Evolutionary conservation across 1,140 invertebrate genomes (phyloP).

Genomic region (Drosophila bifasciata): DNA sequence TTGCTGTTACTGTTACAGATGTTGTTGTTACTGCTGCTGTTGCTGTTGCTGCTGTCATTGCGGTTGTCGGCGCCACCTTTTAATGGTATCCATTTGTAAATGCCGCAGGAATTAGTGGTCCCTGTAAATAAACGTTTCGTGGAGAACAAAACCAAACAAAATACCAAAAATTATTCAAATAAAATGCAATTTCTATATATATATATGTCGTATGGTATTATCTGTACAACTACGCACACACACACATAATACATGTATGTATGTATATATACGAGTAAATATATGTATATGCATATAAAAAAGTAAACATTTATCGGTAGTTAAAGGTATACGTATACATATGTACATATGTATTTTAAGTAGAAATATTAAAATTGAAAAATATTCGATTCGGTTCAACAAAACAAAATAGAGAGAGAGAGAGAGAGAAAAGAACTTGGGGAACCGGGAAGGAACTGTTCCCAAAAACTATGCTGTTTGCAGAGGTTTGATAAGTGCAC

Average conservation of each 20-base stretch:
- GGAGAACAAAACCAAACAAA: constrained; percentile 75
- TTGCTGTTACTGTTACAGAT: constrained; percentile 35
- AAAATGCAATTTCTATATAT: constrained; percentile 55
- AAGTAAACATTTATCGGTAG: constrained; percentile 58
- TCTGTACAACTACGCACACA: constrained; percentile 63
- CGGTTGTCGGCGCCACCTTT: constrained; percentile 85
- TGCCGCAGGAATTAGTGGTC: constrained; percentile 95
- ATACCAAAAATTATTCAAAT: constrained; percentile 78
- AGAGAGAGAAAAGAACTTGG: not conserved
- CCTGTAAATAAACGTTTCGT: constrained; percentile 86
- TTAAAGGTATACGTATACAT: constrained; percentile 20
- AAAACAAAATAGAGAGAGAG: constrained; percentile 14
- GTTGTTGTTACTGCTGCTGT: constrained; percentile 36
- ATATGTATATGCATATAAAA: constrained; percentile 43
- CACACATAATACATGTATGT: constrained; percentile 28
- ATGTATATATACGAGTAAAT: constrained; percentile 45
- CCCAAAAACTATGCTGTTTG: constrained; percentile 9
- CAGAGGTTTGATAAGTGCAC: constrained; percentile 20
- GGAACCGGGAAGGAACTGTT: not conserved
- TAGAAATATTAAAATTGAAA: constrained; percentile 34
- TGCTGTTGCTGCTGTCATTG: constrained; percentile 73
- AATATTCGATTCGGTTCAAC: constrained; percentile 15
- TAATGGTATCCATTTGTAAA: constrained; percentile 97
- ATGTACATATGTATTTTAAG: constrained; percentile 33
- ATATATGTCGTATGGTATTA: too few species aligned